Base-by-base conservation (phyloP, 1,140 invertebrate genomes). In the Achroia grisella region DNA sequence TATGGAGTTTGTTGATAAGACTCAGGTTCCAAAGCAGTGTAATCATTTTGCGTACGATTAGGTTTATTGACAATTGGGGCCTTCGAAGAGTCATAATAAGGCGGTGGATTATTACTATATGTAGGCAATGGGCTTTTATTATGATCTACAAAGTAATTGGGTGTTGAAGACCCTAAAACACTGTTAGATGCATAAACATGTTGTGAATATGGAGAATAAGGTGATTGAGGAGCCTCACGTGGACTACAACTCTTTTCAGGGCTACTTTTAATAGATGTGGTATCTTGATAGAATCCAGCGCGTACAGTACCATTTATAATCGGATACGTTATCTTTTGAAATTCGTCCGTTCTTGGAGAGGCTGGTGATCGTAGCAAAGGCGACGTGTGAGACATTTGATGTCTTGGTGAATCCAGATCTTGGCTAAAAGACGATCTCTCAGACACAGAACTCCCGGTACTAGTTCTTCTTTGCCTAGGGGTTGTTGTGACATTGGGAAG, bases 281-380 rank as follows among this genome's bases (percentile, higher is more conserved):
- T 93, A 52, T 93, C 92, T 76, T 94, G 92, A 71, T 94, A 94
- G 64, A 94, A 94, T 2, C 92, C 92, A 29, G 92, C 92, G 48
- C 92, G 88, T 2, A 93, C 91, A 11, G 92, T 89, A 1, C 91
- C 92, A 71, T 92, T 92, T 11, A 92, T 86, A 4, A 91, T 90
- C 0, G 91, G 89, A 34, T 91, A 90, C 1, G 89, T 86, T 50
- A 89, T 88, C 56, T 90, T 90, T 48, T 88, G 89, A 50, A 89
- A 88, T 43, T 89, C 88, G 30, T 88, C 87, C 0, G 81, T 86
- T 53, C 88, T 84, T 0, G 88, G 89, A 0, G 89, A 89, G 0
- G 89, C 89, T 1, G 91, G 89, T 5, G 91, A 90, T 39, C 87
- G 88, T 14, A 89, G 72, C 11, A 90, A 71, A 10, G 90, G 90